Base-by-base conservation (phyloP, 1,140 invertebrate species). In the Scaptomyza pallida region DNA sequence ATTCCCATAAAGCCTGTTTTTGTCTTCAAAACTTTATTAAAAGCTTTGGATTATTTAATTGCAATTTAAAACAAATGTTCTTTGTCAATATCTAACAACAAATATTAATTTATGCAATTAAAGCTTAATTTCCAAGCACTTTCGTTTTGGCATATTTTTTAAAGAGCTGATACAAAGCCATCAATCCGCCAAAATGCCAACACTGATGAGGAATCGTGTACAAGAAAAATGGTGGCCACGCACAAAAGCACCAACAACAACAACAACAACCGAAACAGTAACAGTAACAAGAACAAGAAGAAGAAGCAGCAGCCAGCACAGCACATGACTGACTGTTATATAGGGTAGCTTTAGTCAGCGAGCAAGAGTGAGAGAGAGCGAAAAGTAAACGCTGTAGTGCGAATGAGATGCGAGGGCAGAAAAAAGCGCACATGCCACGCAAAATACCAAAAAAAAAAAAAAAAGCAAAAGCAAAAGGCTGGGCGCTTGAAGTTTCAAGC, bases 341-440 rank as follows among this genome's bases (percentile, higher is more conserved):
- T 71, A 80, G 72, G 77, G 82, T 76, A 74, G 80, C 82, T 75
- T 75, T 78, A 75, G 52, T 47, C 59, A 61, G 30, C 15, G 12
- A 16, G 23, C 12, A 37, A 35, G 55, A 67, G 61, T 52, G 23
- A 17, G 47, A 55, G 47, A 76, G 57, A 35, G 40, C 40, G 23
- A 23, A 9, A 75, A 47, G 30, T 52, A 43, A 50, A 51, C 60
- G 54, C 37, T 5, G 5, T 2, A 44, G 54, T 43, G 40, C 37
- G 41, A 57, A 15, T 44, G 55, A 44, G 41, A 44, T 12, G 16
- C 10, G 21, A 30, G 6, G 40, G 61, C 67, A 72, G 61, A 72
- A 72, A 72, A 75, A 65, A 68, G 74, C 75, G 82, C 81, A 86
- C 81, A 88, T 88, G 77, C 81, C 59, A 78, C 63, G 82, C 57